Percentiles rank a stretch among this genome's conserved stretches.
phyloP scores from a whole-genome alignment of 2,797 vertebrate species.

The Corythornis leucogaster region DNA sequence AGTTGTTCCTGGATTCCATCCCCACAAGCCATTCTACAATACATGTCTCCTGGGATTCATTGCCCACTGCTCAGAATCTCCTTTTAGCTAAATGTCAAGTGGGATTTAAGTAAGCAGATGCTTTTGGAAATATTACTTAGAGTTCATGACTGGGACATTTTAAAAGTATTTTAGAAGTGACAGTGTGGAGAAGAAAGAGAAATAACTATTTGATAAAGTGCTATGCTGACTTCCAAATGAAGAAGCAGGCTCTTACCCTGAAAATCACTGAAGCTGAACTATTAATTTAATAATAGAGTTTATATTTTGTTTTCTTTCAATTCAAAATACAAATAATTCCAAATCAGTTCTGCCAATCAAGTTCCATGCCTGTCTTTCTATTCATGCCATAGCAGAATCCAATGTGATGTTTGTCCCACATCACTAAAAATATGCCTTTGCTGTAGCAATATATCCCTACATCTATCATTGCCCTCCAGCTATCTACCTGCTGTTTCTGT shows the following conservation, averaged over 20 bases:
- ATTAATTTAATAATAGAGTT: not conserved
- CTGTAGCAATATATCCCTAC: not conserved
- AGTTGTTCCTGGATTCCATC: not conserved
- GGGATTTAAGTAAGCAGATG: not conserved
- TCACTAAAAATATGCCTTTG: not conserved
- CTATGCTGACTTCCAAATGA: not conserved
- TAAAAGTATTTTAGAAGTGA: not conserved
- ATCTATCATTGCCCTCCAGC: not conserved
- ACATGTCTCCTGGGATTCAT: not conserved
- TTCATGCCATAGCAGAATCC: not conserved
- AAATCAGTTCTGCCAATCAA: not conserved
- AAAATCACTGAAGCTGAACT: not conserved
- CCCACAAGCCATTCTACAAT: not conserved
- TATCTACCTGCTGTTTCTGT: not conserved
- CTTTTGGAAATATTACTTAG: not conserved
- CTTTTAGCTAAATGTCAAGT: not conserved
- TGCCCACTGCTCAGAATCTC: not conserved
- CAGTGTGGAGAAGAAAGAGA: not conserved
- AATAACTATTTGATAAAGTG: not conserved
- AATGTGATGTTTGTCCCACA: not conserved
- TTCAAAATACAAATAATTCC: not conserved
- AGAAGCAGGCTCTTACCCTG: not conserved
- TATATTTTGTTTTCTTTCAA: not conserved
- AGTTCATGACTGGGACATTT: not conserved
- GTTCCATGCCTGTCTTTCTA: not conserved